These are phyloP conservation scores for Micromussa lordhowensis DNA, from an alignment of 92 coral and sea anemone genomes.

Conservation along the genomic window DNA sequence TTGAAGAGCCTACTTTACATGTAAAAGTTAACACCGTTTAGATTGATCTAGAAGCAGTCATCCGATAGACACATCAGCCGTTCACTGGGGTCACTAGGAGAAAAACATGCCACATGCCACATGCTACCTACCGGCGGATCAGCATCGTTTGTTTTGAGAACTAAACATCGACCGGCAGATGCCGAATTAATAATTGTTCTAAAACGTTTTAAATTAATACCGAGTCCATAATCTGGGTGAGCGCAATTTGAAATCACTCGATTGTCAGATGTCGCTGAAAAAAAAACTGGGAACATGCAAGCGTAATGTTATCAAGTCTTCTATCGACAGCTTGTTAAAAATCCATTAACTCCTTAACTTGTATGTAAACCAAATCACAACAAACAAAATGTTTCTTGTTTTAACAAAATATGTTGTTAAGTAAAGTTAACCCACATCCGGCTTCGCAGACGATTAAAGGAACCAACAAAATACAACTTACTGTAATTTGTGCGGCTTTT, in stretches of 20 bases:
- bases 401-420: background rate
- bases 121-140: background rate
- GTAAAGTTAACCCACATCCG: background rate
- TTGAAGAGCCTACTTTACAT: background rate
- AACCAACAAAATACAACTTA: background rate
- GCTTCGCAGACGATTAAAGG: background rate
- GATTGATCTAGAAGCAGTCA: background rate
- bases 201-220: too few species aligned
- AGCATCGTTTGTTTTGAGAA: background rate
- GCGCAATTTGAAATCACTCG: too few species aligned
- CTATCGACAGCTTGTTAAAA: background rate
- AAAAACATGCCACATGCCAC: background rate
- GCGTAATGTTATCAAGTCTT: background rate
- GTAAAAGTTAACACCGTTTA: background rate
- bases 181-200: too few species aligned
- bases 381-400: background rate
- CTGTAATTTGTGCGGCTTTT: background rate
- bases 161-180: background rate
- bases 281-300: background rate
- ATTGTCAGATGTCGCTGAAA: too few species aligned
- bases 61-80: background rate
- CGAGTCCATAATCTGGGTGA: too few species aligned
- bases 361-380: background rate
- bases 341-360: background rate
- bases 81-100: background rate